Percentiles rank a stretch among this genome's conserved stretches.
These are phyloP conservation scores for Astyanax mexicanus DNA, from an alignment of 2,797 vertebrate species.

Conservation along the genomic window DNA sequence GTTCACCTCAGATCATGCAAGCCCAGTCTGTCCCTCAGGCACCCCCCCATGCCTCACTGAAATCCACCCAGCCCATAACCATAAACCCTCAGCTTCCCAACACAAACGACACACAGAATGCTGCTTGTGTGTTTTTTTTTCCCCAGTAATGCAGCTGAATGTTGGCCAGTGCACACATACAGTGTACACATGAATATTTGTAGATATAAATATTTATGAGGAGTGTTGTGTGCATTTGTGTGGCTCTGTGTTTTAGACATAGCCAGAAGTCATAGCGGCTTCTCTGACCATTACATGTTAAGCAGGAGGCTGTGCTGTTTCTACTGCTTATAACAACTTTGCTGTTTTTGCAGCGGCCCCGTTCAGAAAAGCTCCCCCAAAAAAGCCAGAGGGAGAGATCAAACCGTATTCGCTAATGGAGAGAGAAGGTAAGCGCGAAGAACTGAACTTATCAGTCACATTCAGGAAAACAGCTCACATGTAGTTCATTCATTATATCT, in stretches of 20 bases:
- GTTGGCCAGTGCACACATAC: constrained; percentile 11
- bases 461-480: background rate
- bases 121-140: constrained; percentile 32
- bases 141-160: constrained; percentile 20
- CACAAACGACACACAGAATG: constrained; percentile 13
- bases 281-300: background rate
- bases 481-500: background rate
- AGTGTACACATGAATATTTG: constrained; percentile 29
- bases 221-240: background rate
- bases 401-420: constrained; percentile 91
- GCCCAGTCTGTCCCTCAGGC: background rate
- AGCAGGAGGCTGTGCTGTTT: background rate
- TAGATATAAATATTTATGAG: constrained; percentile 18
- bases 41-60: background rate
- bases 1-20: constrained; percentile 16
- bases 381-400: constrained; percentile 88
- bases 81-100: constrained; percentile 30
- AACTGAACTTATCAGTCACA: background rate
- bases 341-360: constrained; percentile 68
- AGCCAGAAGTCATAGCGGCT: background rate
- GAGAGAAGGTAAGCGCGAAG: constrained; percentile 84
- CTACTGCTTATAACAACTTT: constrained; percentile 19
- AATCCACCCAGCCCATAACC: constrained; percentile 33
- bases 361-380: constrained; percentile 82
- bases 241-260: background rate